Evolutionary conservation across 2,888 invertebrate genomes (phyloP), one percentile per base, ranked within the genome.

Genomic region (Cryptosula pallasiana): DNA sequence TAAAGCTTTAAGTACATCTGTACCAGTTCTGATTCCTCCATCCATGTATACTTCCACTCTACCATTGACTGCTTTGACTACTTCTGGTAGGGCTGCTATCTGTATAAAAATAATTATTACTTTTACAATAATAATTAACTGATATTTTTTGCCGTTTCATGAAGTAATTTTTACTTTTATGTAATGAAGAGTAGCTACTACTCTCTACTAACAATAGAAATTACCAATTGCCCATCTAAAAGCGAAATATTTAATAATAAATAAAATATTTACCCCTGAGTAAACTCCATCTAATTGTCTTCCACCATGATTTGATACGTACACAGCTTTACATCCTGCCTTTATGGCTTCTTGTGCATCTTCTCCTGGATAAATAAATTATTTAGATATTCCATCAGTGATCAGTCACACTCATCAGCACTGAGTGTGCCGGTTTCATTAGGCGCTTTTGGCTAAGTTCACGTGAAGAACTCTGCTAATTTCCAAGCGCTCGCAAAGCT

Each of bases 1-100:
- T 23, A 73, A 55, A 1, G 69, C 69, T 55, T 72, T 73, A 1
- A 73, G 69, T 0, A 91, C 90, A 20, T 89, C 83, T 1, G 73
- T 69, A 55, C 73, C 73, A 34, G 27, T 35, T n/a, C 73, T 36
- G 25, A 73, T 35, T 23, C 73, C 73, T 1, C 72, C 72, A 35
- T 73, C 73, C 1, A 73, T 20, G 55, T 73, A 73, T 2, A 73
- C 69, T 63, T 73, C 73, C n/a, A 35, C 63, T 25, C 69, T 69
- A 54, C 35, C 55, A 20, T 57, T n/a, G n/a, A 73, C 55, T 29
- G 70, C 73, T 20, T 29, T 23, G 1, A 69, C 73, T 25, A 73
- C 70, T 54, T 73, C 73, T 55, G 69, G 69, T 25, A 73, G 58
- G 27, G 72, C 72, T 63, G 73, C 73, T 29, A 73, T 73, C 72